These are phyloP conservation scores for Mylabris sibirica DNA, from an alignment of 2,888 invertebrate genomes.

Conservation along the genomic window DNA sequence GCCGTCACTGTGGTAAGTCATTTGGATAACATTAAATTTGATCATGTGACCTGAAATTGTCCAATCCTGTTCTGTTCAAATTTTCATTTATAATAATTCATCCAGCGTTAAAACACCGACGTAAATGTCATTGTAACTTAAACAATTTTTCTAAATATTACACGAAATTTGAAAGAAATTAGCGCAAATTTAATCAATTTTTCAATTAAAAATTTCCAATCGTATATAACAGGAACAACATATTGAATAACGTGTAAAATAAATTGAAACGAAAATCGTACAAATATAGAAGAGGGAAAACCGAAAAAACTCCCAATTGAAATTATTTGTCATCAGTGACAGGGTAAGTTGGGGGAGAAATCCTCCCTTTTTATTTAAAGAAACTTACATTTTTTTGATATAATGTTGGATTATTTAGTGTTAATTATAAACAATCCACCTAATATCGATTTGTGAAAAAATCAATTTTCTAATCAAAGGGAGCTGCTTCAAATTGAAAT, in stretches of 20 bases:
- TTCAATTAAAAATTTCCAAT: not conserved
- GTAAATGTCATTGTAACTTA: not conserved
- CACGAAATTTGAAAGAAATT: not conserved
- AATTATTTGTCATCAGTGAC: not conserved
- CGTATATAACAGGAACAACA: not conserved
- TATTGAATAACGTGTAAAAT: not conserved
- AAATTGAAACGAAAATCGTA: not conserved
- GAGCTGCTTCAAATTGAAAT: not conserved
- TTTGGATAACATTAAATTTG: not conserved
- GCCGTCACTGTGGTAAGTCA: not conserved
- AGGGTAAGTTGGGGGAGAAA: not conserved
- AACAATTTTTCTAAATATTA: not conserved
- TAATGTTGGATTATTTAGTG: not conserved
- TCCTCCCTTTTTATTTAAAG: not conserved
- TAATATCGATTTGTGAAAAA: not conserved
- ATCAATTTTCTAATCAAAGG: not conserved
- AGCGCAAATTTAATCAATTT: not conserved
- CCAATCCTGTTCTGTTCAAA: not conserved
- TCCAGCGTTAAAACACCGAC: not conserved
- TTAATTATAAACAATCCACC: not conserved
- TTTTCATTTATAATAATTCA: not conserved
- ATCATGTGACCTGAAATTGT: not conserved
- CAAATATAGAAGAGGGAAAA: not conserved
- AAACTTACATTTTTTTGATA: not conserved
- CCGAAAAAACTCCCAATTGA: not conserved